Base-by-base conservation (phyloP, 2,797 vertebrate genomes). In the Gouania willdenowi region DNA sequence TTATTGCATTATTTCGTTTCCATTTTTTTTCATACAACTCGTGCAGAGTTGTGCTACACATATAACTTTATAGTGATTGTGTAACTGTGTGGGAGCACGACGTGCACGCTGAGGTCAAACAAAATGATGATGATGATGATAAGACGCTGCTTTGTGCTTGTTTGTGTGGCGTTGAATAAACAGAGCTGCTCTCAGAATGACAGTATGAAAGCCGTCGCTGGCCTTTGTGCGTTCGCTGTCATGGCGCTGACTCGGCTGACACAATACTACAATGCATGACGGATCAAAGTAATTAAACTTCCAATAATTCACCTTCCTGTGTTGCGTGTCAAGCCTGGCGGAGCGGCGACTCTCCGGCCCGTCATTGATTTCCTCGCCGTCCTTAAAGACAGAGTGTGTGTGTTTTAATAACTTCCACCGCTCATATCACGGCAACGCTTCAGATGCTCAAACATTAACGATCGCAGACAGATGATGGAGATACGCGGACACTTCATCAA, bases 211-310 rank as follows among this genome's bases (percentile, higher is more conserved):
- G 89, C 77, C 59, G 57, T 81, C 71, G 71, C 65, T 79, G 87
- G 81, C 86, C 85, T 94, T 94, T 92, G 88, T 91, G 90, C 86
- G 31, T 72, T 76, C 85, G 89, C 89, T 91, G 83, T 89, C 89
- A 86, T 83, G 73, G 75, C 83, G 82, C 89, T 90, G 86, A 88
- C 84, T 92, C 71, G 68, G 44, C 81, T 92, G 91, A 93, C 90
- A 91, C 83, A 87, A 82, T 82, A 87, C 88, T 90, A 90, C 86
- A 82, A 91, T 88, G 90, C 91, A 92, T 92, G 92, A 93, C 72
- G 77, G 90, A 91, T 92, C 91, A 92, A 92, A 91, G 89, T 94
- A 94, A 94, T 94, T 94, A 94, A 94, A 93, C 88, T 93, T 92
- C 90, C 89, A 93, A 88, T 94, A 90, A 92, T 91, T 93, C 92